Percentiles rank a stretch among this genome's conserved stretches.
phyloP scores from a whole-genome alignment of 1,140 invertebrate species.

The Dufourea novaeangliae region DNA sequence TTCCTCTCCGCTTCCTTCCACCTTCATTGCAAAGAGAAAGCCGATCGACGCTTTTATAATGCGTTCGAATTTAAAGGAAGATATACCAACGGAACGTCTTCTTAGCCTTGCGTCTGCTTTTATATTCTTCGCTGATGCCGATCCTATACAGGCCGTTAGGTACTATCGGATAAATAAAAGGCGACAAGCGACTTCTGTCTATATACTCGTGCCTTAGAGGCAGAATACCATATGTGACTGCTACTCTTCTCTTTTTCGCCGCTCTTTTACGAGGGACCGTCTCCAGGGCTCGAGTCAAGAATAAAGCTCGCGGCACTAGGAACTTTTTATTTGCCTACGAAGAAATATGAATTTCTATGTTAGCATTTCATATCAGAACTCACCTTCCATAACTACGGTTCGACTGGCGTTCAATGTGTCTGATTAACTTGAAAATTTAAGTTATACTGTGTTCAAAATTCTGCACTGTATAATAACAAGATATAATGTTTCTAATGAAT shows the following conservation, averaged over 20 bases:
- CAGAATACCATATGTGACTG: slow-evolving; percentile 30
- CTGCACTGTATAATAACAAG: background rate
- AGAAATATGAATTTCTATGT: slow-evolving; percentile 29
- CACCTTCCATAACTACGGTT: background rate
- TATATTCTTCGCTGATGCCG: slow-evolving; percentile 10
- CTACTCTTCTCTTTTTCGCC: slow-evolving; percentile 12
- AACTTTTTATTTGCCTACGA: slow-evolving; percentile 44
- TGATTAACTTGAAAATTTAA: background rate
- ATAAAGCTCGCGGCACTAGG: slow-evolving; percentile 30
- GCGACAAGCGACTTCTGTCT: background rate
- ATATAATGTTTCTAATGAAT: background rate
- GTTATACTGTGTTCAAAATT: too few relatives aligned
- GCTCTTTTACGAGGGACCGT: slow-evolving; percentile 31
- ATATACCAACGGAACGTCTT: background rate
- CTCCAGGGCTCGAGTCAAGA: slow-evolving; percentile 3
- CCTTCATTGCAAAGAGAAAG: background rate
- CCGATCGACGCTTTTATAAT: background rate
- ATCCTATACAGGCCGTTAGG: slow-evolving; percentile 29
- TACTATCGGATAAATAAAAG: slow-evolving; percentile 45
- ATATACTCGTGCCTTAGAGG: background rate
- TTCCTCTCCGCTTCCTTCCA: too few relatives aligned
- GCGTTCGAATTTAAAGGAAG: background rate
- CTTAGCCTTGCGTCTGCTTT: slow-evolving; percentile 1
- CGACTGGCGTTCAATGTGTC: background rate
- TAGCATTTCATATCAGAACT: background rate